phyloP scores from a whole-genome alignment of 2,113 vertebrate genomes.

The Sinosuthora webbiana region DNA sequence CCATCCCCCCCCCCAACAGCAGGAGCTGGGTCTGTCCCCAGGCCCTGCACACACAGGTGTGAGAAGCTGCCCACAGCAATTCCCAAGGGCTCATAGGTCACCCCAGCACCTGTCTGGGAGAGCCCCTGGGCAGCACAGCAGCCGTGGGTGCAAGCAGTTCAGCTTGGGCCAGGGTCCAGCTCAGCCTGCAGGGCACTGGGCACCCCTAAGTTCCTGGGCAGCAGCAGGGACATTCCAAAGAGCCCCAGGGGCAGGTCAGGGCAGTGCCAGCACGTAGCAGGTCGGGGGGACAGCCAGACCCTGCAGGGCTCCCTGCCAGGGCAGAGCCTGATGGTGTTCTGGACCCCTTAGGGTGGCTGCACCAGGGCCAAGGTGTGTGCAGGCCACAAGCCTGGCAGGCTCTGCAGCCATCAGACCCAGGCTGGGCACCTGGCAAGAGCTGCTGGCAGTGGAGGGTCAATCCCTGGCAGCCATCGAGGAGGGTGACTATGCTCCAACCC shows the following conservation, averaged over 20 bases:
- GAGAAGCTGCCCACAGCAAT: accelerated
- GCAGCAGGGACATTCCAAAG: not conserved
- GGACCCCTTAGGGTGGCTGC: not conserved
- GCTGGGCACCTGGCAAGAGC: not conserved
- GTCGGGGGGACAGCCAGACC: not conserved
- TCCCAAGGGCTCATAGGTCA: no score
- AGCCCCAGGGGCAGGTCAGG: not conserved
- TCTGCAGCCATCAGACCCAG: not conserved
- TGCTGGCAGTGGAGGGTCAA: not conserved
- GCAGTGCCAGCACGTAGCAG: not conserved
- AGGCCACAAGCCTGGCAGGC: not conserved
- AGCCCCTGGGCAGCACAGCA: not conserved
- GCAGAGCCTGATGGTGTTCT: not conserved
- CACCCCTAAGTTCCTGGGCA: not conserved
- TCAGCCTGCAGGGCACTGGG: not conserved
- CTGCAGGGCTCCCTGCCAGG: not conserved
- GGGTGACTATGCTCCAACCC: not conserved
- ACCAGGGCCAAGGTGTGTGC: not conserved
- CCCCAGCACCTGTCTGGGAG: not conserved
- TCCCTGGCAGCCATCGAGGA: accelerated
- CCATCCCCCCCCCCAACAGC: not conserved
- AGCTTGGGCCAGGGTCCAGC: not conserved
- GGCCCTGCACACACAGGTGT: not conserved
- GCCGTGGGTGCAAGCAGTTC: not conserved
- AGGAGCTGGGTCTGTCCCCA: not conserved